Evolutionary conservation across 2,888 invertebrate species (phyloP).

Genomic region (Spialia ferax): DNA sequence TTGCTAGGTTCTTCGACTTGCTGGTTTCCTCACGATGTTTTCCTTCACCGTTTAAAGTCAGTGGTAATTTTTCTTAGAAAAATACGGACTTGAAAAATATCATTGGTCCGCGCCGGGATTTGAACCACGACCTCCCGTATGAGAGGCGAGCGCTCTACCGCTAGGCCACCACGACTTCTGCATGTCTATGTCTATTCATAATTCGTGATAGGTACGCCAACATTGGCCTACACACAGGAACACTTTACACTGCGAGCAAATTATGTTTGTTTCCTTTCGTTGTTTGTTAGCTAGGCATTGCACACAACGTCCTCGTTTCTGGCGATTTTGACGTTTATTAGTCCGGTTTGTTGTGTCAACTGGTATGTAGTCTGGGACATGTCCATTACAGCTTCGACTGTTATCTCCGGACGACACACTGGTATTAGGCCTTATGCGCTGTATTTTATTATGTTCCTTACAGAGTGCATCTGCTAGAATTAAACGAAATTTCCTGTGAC

Average conservation of each 20-base stretch:
- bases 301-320: neutral
- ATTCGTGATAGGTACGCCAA: slow-evolving; percentile 3
- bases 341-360: neutral
- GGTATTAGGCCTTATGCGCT: slow-evolving; percentile 1
- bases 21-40: too few species aligned
- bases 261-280: neutral
- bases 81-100: too few species aligned
- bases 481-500: neutral
- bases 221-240: neutral
- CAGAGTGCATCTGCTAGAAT: slow-evolving; percentile 7
- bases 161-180: too few species aligned
- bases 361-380: neutral
- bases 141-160: too few species aligned
- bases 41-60: too few species aligned
- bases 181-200: slow-evolving; percentile 8
- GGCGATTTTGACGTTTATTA: neutral
- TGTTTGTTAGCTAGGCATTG: neutral
- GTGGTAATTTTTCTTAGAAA: too few species aligned
- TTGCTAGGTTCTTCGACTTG: too few species aligned
- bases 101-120: too few species aligned
- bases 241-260: neutral
- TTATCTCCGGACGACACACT: too few species aligned
- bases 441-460: slow-evolving; percentile 5
- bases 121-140: too few species aligned
- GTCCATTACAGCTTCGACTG: neutral